Evolutionary conservation across 2,888 invertebrate genomes (phyloP).

Genomic region (Congeria kusceri): DNA sequence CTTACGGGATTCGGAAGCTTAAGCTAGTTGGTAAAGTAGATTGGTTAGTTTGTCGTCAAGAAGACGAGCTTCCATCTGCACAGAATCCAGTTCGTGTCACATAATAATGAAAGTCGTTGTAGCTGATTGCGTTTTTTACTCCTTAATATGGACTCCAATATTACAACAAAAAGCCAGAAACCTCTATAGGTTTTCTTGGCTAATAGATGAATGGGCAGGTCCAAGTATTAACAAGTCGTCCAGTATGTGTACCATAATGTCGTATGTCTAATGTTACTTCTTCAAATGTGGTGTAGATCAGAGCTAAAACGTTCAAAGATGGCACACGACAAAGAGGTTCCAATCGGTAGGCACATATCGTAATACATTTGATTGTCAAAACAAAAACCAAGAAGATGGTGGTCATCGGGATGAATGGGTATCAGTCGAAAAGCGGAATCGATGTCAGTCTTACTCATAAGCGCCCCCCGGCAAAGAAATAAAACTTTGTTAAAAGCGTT

Average conservation of each 20-base stretch:
- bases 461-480: slow-evolving; percentile 14
- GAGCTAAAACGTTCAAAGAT: slow-evolving; percentile 57
- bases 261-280: not conserved
- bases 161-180: slow-evolving; percentile 16
- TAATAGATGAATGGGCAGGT: not conserved
- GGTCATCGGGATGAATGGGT: slow-evolving; percentile 47
- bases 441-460: slow-evolving; percentile 51
- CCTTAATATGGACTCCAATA: slow-evolving; percentile 33
- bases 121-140: slow-evolving; percentile 25
- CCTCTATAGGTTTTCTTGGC: slow-evolving; percentile 2
- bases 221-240: slow-evolving; percentile 28
- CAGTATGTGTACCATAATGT: slow-evolving; percentile 26
- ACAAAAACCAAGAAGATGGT: slow-evolving; percentile 47
- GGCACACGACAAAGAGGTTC: slow-evolving; percentile 39
- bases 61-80: slow-evolving; percentile 15
- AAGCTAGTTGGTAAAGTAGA: not conserved
- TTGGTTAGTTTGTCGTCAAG: slow-evolving; percentile 36
- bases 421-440: slow-evolving; percentile 50
- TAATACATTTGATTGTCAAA: slow-evolving; percentile 36
- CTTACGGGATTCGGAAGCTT: slow-evolving; percentile 8
- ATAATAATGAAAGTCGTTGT: slow-evolving; percentile 6
- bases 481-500: slow-evolving; percentile 31
- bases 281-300: not conserved
- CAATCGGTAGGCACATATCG: slow-evolving; percentile 53
- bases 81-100: slow-evolving; percentile 33